Conservation (phyloP, 35 echinoderm and acorn worm genomes). For the Lytechinus variegatus region DNA sequence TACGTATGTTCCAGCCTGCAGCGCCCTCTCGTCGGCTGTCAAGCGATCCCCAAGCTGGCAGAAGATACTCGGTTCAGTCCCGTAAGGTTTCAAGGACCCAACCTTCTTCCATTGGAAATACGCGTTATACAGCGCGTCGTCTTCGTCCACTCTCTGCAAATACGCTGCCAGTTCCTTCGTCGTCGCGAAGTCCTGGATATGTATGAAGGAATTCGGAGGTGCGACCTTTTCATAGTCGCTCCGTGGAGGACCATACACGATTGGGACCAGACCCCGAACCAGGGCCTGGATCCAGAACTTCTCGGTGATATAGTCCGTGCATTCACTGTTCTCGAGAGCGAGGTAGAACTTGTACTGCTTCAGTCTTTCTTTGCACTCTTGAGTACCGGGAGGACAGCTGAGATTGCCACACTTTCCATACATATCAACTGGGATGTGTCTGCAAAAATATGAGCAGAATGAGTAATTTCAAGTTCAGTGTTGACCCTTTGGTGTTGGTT, state of each 20-base stretch:
- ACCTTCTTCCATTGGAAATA: constrained; percentile 77
- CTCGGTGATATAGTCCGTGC: constrained; percentile 73
- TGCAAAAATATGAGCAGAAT: not conserved
- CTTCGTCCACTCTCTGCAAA: constrained; percentile 51
- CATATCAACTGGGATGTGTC: constrained; percentile 59
- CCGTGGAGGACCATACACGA: constrained; percentile 64
- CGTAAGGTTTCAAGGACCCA: constrained; percentile 54
- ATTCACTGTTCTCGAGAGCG: constrained; percentile 67
- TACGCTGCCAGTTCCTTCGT: constrained; percentile 50
- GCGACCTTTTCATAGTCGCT: constrained; percentile 64
- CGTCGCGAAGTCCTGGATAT: constrained; percentile 69
- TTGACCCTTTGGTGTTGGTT: too few relatives aligned
- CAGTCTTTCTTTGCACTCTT: constrained; percentile 11
- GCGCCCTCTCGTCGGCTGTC: not conserved
- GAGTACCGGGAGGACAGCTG: not conserved
- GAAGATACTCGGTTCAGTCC: constrained; percentile 6
- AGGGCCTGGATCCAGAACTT: constrained; percentile 72
- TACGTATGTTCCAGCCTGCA: not conserved
- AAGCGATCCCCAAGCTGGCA: constrained; percentile 39
- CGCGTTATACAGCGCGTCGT: constrained; percentile 59
- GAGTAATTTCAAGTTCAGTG: too few relatives aligned
- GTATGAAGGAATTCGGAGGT: constrained; percentile 77
- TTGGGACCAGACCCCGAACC: constrained; percentile 50
- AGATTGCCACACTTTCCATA: constrained; percentile 70
- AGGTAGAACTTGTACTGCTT: constrained; percentile 61